Base-by-base conservation (phyloP, 2,888 invertebrate genomes). In the Watsonalla binaria region DNA sequence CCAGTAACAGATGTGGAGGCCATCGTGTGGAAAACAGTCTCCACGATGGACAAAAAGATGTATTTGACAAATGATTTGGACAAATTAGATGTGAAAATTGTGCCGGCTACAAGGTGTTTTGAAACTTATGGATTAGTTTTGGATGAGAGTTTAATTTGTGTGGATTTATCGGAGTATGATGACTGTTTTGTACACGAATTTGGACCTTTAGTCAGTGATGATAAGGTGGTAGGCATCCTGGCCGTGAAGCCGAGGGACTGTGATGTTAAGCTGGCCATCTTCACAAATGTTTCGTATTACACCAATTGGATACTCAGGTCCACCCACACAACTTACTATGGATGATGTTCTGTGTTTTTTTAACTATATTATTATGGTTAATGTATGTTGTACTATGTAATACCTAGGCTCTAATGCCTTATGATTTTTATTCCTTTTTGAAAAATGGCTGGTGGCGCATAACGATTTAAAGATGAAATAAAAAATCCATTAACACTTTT, bases 141-240 rank as follows among this genome's bases (percentile, higher is more conserved):
- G 0, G 84, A 86, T 5, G 70, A 74, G 0, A 82, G 81, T 9
- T 51, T 85, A 51, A 73, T 89, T 0, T 90, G 90, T 49, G 63
- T 86, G 0, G 86, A 90, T 14, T 54, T 88, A 57, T 72, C 82
- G 0, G 56, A 62, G 0, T 68, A 86, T n/a, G 74, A 78, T 0
- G 86, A 86, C 14, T 90, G 90, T 54, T 90, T 89, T 11, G 57
- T 82, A 0, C 78, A 84, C 4, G 90, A 90, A 37, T 89, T 88
- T 54, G 90, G 90, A 0, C 90, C 90, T 0, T 46, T 89, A 0
- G 89, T 68, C 53, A 37, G 50, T 6, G 70, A 58, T 0, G 80
- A 88, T 45, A 85, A 78, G 48, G 59, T 89, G 2, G 77, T 82
- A 0, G 90, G 89, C 0, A 63, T 89, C 0, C 55, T 89, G 14